Evolutionary conservation across 1,140 invertebrate genomes (phyloP), one percentile per base, ranked within the genome.

Genomic region (Copidosoma floridanum): DNA sequence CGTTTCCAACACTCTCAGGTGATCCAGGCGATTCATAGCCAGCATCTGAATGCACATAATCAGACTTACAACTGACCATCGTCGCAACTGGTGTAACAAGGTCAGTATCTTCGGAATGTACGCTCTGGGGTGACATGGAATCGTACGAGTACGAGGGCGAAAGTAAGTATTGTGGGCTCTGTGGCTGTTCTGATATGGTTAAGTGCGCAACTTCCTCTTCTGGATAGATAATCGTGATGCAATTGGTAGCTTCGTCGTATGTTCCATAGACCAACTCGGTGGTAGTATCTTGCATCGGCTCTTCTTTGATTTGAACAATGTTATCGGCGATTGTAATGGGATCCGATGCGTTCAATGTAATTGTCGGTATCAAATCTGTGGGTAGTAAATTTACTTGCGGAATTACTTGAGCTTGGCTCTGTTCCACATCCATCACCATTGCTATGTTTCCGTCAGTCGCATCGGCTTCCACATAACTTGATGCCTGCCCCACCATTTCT

Each of bases 391-490:
- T n/a, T n/a, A n/a, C n/a, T n/a, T n/a, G n/a, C n/a, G n/a, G n/a
- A n/a, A n/a, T n/a, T n/a, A n/a, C n/a, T n/a, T n/a, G n/a, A n/a
- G n/a, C n/a, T n/a, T n/a, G n/a, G n/a, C n/a, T n/a, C n/a, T n/a
- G n/a, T n/a, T n/a, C n/a, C n/a, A n/a, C n/a, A n/a, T n/a, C n/a
- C n/a, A n/a, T n/a, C n/a, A n/a, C 2, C 32, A 8, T 20, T 14
- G 38, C 68, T 57, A 76, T 6, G 65, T 72, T 47, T 69, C 61
- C 38, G 68, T 63, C 77, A 85, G 81, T 68, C 87, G 85, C 62
- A 89, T 78, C 61, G 89, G 89, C 72, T 90, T 91, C 90, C 89
- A 92, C 68, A 79, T 86, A 77, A 85, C 89, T 77, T 90, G 89
- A 71, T 89, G 87, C 47, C 85, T 85, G 23, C 89, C 88, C 90